Evolutionary conservation across 2,797 vertebrate genomes (phyloP).

Genomic region (Chloroceryle amazona): DNA sequence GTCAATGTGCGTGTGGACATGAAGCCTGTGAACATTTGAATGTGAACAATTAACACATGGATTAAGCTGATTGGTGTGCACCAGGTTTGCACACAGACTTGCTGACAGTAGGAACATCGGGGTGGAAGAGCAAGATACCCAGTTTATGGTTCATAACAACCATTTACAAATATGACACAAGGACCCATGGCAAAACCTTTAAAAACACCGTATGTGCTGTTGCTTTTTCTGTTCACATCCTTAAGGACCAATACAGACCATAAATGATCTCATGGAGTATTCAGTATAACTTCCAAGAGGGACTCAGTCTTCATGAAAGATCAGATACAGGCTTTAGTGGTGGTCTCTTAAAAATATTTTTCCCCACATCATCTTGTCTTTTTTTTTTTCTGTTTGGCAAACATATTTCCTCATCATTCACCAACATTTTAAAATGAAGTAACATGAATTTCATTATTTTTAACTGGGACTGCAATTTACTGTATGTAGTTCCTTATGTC

Average conservation of each 20-base stretch:
- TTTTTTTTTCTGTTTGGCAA: conserved; percentile 3
- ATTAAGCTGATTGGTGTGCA: background rate
- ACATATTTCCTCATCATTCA: background rate
- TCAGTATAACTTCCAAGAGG: background rate
- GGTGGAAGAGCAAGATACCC: background rate
- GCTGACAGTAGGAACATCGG: background rate
- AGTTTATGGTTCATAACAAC: background rate
- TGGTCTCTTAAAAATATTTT: background rate
- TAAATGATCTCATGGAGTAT: background rate
- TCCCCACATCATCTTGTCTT: background rate
- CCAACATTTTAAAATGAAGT: background rate
- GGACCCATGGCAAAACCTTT: background rate
- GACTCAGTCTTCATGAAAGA: background rate
- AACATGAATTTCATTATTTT: background rate
- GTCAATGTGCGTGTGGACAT: rapidly evolving
- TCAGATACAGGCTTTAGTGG: background rate
- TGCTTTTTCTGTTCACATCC: background rate
- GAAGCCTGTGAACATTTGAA: background rate
- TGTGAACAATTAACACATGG: background rate
- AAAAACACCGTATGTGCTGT: background rate
- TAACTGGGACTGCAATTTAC: background rate
- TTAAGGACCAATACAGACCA: rapidly evolving
- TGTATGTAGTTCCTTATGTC: background rate
- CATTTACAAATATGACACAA: background rate
- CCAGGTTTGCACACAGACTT: background rate